Percentiles rank a stretch among this genome's conserved stretches.
These are phyloP conservation scores for Eupithecia vulgata DNA, from an alignment of 2,888 invertebrate genomes.

Conservation along the genomic window DNA sequence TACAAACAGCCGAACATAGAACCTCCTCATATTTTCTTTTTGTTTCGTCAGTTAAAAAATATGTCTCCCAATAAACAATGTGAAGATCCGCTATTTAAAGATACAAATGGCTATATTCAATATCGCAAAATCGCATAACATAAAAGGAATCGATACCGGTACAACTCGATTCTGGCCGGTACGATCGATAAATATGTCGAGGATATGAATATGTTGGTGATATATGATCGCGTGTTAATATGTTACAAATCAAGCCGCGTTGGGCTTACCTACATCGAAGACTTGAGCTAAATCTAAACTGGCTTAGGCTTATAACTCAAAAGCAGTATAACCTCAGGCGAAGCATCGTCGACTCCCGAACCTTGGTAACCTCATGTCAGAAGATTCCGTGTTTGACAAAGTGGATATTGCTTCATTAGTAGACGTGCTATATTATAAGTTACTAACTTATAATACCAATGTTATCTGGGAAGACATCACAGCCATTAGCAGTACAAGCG, in stretches of 20 bases:
- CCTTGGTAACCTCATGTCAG: not conserved
- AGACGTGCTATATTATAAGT: not conserved
- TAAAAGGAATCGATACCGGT: slow-evolving; percentile 5
- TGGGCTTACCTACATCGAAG: slow-evolving; percentile 29
- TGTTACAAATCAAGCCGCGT: slow-evolving; percentile 39
- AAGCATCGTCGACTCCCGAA: not conserved
- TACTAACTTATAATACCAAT: not conserved
- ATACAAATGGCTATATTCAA: not conserved
- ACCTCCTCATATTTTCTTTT: no score
- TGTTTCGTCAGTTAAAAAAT: not conserved
- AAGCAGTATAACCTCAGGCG: not conserved
- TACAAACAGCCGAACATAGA: no score
- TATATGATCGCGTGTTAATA: slow-evolving; percentile 42
- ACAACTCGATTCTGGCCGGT: not conserved
- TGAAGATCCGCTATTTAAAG: not conserved
- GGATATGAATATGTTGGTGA: slow-evolving; percentile 26
- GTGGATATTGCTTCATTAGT: slow-evolving; percentile 1
- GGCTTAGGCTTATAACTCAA: not conserved
- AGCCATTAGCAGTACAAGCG: not conserved
- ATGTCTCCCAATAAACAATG: not conserved
- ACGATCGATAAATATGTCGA: slow-evolving; percentile 15
- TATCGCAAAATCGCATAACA: not conserved
- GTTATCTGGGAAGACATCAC: not conserved
- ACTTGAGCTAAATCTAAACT: not conserved
- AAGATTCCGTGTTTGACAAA: not conserved